These are phyloP conservation scores for Dromaius novaehollandiae DNA, from an alignment of 2,113 vertebrate genomes.

Conservation along the genomic window DNA sequence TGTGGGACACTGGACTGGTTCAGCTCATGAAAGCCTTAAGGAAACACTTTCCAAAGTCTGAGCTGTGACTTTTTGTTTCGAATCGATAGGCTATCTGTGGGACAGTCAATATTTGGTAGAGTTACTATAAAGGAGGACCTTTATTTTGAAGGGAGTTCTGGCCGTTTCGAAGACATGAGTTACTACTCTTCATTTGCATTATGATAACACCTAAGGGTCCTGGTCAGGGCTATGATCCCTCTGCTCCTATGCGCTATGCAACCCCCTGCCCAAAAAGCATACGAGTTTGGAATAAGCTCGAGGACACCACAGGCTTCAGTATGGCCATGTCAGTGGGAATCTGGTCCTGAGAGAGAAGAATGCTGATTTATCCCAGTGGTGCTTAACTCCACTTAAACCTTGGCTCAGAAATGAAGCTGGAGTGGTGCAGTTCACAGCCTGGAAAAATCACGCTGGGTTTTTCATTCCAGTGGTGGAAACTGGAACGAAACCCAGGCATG, in stretches of 20 bases:
- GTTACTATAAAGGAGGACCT: neutral
- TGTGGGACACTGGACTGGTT: fast-evolving
- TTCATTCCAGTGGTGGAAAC: neutral
- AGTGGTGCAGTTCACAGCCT: neutral
- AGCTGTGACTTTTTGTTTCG: neutral
- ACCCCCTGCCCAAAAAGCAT: neutral
- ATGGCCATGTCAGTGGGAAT: neutral
- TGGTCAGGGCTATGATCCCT: neutral
- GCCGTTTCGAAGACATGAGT: fast-evolving
- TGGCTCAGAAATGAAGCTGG: neutral
- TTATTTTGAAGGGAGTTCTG: neutral
- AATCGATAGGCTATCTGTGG: neutral
- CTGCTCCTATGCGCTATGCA: neutral
- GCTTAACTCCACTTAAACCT: neutral
- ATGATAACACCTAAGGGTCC: fast-evolving
- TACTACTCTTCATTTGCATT: neutral
- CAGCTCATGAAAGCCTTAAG: neutral
- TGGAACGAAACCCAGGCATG: neutral
- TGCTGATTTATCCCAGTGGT: neutral
- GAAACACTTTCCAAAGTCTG: fast-evolving
- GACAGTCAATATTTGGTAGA: fast-evolving
- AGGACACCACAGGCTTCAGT: fast-evolving
- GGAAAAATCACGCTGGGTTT: neutral
- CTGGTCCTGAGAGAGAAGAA: neutral
- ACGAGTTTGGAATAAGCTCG: fast-evolving